phyloP scores from a whole-genome alignment of 2,113 vertebrate genomes.

The Bos indicus region DNA sequence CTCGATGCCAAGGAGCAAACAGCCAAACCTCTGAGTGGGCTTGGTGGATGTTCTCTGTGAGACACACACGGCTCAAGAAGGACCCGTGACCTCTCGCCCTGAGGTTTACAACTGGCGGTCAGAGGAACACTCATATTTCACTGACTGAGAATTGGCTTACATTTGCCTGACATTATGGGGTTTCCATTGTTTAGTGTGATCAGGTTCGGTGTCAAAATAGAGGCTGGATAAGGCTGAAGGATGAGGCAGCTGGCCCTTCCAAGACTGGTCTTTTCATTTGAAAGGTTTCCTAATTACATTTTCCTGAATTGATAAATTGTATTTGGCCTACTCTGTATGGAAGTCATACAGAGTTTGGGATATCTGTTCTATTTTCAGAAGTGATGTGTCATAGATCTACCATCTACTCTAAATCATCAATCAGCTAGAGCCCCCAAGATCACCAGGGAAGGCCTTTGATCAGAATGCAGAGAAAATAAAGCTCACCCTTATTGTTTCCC shows the following conservation, averaged over 20 bases:
- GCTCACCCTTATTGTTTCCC: background rate
- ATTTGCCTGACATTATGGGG: background rate
- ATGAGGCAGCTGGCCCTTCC: background rate
- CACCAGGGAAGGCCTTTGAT: background rate
- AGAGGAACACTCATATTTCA: background rate
- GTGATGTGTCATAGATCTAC: background rate
- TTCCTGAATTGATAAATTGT: background rate
- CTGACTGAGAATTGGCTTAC: background rate
- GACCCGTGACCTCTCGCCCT: background rate
- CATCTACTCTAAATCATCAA: background rate
- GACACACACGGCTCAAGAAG: background rate
- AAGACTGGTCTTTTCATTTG: background rate
- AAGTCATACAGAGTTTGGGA: background rate
- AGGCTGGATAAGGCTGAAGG: background rate
- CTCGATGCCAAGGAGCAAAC: background rate
- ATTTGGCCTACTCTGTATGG: background rate
- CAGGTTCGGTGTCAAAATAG: background rate
- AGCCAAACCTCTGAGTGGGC: background rate
- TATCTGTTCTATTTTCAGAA: slow-evolving; percentile 10
- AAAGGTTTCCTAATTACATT: background rate
- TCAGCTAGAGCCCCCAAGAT: background rate
- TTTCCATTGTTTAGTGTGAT: background rate
- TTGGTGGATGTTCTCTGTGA: background rate
- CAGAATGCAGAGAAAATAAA: background rate
- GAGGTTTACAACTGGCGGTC: background rate